Percentiles rank a stretch among this genome's conserved stretches.
phyloP scores from a whole-genome alignment of 2,797 vertebrate species.

The Xiphorhynchus erythropygius region DNA sequence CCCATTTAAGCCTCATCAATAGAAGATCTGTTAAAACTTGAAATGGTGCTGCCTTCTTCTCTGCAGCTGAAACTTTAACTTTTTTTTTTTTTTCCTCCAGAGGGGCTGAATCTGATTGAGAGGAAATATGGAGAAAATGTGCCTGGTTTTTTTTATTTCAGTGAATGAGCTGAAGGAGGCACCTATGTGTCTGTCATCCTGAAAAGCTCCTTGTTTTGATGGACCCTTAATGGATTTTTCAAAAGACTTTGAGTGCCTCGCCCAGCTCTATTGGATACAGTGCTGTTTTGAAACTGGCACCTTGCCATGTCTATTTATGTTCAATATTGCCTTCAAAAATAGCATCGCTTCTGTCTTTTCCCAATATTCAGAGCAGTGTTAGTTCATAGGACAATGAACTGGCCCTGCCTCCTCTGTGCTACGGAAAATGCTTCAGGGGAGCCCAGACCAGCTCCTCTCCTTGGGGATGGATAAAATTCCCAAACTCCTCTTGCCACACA shows the following conservation, averaged over 20 bases:
- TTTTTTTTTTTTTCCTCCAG: background rate
- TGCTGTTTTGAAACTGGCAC: slow-evolving; percentile 47
- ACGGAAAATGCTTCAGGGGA: background rate
- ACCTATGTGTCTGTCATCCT: slow-evolving; percentile 22
- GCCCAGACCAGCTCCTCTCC: background rate
- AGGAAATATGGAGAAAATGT: background rate
- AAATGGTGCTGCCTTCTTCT: background rate
- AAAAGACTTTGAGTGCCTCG: background rate
- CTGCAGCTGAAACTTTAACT: background rate
- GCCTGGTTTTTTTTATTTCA: background rate
- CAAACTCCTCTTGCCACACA: background rate
- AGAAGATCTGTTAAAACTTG: slow-evolving; percentile 27
- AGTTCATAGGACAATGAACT: background rate
- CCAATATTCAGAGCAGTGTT: background rate
- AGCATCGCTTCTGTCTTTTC: slow-evolving; percentile 2
- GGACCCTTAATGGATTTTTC: slow-evolving; percentile 48
- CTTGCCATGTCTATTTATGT: slow-evolving; percentile 54
- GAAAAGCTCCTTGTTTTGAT: slow-evolving; percentile 60
- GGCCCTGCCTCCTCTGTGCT: background rate
- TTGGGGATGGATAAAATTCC: background rate
- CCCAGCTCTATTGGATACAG: background rate
- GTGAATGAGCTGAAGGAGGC: slow-evolving; percentile 23
- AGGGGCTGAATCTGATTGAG: background rate
- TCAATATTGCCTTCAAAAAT: slow-evolving; percentile 49
- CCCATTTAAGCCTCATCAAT: background rate